These are phyloP conservation scores for Triops longicaudatus DNA, from an alignment of 1,140 invertebrate species.

Conservation along the genomic window DNA sequence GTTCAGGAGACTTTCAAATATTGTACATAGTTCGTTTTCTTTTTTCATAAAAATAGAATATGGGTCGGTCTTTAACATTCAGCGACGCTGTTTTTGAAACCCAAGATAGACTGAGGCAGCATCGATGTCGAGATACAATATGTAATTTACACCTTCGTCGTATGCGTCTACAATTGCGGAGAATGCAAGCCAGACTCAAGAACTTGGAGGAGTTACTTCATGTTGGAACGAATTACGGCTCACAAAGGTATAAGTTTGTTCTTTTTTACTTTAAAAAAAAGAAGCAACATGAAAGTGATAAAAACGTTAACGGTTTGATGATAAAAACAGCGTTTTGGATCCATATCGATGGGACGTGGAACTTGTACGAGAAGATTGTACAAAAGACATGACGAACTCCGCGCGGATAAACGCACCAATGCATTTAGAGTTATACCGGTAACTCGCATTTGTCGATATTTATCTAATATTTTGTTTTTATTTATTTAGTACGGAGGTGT, in stretches of 20 bases:
- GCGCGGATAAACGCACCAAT: background rate
- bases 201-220: constrained; percentile 17
- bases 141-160: constrained; percentile 57
- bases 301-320: background rate
- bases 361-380: background rate
- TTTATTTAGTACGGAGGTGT: too few species aligned
- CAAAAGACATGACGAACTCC: background rate
- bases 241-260: background rate
- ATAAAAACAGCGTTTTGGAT: background rate
- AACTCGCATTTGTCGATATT: background rate
- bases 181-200: background rate
- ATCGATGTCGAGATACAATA: constrained; percentile 67
- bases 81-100: constrained; percentile 81
- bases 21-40: constrained; percentile 29
- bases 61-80: constrained; percentile 77
- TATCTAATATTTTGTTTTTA: background rate
- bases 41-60: constrained; percentile 41
- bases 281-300: too few species aligned
- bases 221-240: background rate
- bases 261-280: too few species aligned
- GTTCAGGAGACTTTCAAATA: constrained; percentile 40
- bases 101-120: constrained; percentile 50
- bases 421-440: background rate
- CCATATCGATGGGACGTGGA: background rate
- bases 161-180: constrained; percentile 18